A percentile compares a stretch with the other conserved stretches of the same genome.
These are phyloP conservation scores for Myanophis thanlyinensis DNA, from an alignment of 2,113 vertebrate genomes.

Conservation along the genomic window DNA sequence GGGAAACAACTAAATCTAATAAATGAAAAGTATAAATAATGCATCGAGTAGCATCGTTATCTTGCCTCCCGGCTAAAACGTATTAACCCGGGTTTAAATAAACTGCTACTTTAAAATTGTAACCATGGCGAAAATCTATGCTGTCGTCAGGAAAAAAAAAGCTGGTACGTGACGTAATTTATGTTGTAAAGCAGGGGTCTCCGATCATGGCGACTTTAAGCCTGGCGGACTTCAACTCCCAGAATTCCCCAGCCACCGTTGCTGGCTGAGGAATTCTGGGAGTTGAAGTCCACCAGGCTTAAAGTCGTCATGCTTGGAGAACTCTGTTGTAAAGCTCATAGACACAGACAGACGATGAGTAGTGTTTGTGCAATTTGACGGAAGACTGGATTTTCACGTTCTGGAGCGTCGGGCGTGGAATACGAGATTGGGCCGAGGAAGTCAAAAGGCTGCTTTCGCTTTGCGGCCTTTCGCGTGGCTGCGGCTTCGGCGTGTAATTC, in stretches of 20 bases:
- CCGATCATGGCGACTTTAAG: no score
- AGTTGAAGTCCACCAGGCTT: no score
- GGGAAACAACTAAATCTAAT: not conserved
- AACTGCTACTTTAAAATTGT: not conserved
- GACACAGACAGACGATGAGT: not conserved
- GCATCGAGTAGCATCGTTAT: not conserved
- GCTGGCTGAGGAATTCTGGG: no score
- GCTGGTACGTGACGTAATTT: not conserved
- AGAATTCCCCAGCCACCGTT: no score
- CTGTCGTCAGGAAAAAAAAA: not conserved
- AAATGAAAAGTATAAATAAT: not conserved
- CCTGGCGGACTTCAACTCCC: no score
- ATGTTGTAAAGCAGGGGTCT: not conserved
- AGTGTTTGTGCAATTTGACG: not conserved
- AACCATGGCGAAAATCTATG: not conserved
- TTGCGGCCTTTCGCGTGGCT: not conserved
- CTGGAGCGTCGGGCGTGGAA: not conserved
- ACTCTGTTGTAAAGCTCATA: not conserved
- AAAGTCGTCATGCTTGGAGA: no score
- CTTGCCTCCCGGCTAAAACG: not conserved
- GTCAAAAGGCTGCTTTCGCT: not conserved
- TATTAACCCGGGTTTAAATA: not conserved
- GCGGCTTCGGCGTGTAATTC: not conserved
- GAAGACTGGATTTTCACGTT: not conserved
- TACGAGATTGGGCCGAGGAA: not conserved